Conservation (phyloP, 2,797 vertebrate genomes). For the Moxostoma hubbsi region DNA sequence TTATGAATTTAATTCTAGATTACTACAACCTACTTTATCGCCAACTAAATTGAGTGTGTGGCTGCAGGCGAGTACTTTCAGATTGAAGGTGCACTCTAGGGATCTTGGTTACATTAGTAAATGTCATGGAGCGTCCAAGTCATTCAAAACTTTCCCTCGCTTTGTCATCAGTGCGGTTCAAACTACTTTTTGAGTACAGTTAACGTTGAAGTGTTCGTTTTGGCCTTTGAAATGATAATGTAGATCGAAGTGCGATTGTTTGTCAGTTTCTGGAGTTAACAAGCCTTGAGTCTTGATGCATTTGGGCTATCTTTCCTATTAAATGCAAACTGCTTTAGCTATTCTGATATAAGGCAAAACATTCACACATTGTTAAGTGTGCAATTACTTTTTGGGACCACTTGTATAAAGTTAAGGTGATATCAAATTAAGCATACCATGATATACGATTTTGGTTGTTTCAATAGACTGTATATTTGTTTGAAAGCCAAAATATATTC, state of each 20-base stretch:
- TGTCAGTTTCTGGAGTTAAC: slow-evolving; percentile 9
- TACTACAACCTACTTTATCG: slow-evolving; percentile 62
- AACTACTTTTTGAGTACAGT: slow-evolving; percentile 39
- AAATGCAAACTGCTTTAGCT: too few species aligned
- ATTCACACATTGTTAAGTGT: too few species aligned
- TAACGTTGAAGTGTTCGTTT: slow-evolving; percentile 24
- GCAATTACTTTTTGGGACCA: too few species aligned
- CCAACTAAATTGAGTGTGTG: slow-evolving; percentile 60
- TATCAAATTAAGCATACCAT: background rate
- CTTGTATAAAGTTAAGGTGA: too few species aligned
- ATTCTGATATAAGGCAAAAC: too few species aligned
- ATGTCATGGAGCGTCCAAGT: slow-evolving; percentile 56
- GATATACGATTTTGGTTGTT: background rate
- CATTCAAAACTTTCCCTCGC: slow-evolving; percentile 46
- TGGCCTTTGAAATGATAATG: slow-evolving; percentile 19
- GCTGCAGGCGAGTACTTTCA: slow-evolving; percentile 60
- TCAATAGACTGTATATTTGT: too few species aligned
- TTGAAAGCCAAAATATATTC: background rate
- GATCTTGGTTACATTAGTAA: slow-evolving; percentile 60
- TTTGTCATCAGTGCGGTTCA: slow-evolving; percentile 12
- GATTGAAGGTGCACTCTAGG: slow-evolving; percentile 60
- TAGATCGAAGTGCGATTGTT: slow-evolving; percentile 40
- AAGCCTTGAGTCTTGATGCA: background rate
- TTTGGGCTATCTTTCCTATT: too few species aligned
- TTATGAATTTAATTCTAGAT: slow-evolving; percentile 63